Conservation (phyloP, 2,113 vertebrate species). For the Rhineura floridana region DNA sequence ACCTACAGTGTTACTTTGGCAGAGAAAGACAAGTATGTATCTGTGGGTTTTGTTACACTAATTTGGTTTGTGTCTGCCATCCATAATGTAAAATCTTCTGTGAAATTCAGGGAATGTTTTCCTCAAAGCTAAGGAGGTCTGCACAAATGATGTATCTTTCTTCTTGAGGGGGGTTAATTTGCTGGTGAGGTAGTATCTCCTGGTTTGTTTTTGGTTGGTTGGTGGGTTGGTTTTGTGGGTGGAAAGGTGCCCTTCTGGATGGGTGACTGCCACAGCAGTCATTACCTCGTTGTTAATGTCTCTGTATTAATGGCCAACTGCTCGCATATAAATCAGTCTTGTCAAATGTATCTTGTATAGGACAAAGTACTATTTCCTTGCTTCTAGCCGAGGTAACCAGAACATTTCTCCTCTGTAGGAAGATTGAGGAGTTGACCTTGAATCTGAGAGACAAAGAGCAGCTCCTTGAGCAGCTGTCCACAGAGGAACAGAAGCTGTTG, state of each 20-base stretch:
- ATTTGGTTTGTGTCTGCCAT: not conserved
- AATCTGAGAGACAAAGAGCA: conserved; percentile 81
- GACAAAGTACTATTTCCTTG: not conserved
- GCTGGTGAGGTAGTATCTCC: not conserved
- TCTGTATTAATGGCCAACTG: not conserved
- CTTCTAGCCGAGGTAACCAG: not conserved
- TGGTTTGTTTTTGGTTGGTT: not conserved
- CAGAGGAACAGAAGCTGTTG: conserved; percentile 73
- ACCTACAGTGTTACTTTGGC: conserved; percentile 28
- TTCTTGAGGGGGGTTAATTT: not conserved
- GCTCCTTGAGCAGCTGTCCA: conserved; percentile 75
- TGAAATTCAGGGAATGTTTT: not conserved
- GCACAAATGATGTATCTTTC: not conserved
- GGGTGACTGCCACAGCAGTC: not conserved
- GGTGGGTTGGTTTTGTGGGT: not conserved
- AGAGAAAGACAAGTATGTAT: conserved; percentile 80
- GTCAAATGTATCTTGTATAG: not conserved
- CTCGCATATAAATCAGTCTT: no score
- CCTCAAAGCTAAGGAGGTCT: not conserved
- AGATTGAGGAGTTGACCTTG: conserved; percentile 78
- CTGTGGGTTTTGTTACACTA: not conserved
- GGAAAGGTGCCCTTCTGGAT: no score
- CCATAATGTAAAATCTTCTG: not conserved
- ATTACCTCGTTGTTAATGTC: not conserved
- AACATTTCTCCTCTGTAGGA: conserved; percentile 68